Percentiles rank a stretch among this genome's conserved stretches.
phyloP scores from a whole-genome alignment of 2,113 vertebrate genomes.

The Pedionomus torquatus region DNA sequence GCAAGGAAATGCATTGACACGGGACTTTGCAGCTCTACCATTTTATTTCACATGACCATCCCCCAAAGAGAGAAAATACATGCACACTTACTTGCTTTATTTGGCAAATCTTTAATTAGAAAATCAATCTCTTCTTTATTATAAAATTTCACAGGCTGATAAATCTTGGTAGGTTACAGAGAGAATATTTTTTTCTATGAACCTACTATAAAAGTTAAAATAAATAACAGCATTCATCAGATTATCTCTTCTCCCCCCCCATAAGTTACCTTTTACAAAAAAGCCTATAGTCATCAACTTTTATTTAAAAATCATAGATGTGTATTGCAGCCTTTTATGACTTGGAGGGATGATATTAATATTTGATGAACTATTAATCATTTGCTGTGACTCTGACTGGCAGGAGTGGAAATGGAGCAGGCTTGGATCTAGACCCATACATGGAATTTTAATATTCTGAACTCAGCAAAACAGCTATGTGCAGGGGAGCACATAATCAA shows the following conservation, averaged over 20 bases:
- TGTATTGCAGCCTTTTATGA: slow-evolving; percentile 67
- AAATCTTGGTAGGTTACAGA: slow-evolving; percentile 76
- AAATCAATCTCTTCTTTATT: slow-evolving; percentile 74
- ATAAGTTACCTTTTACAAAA: slow-evolving; percentile 70
- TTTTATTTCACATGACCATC: slow-evolving; percentile 1
- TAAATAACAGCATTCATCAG: slow-evolving; percentile 74
- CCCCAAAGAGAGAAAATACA: slow-evolving; percentile 51
- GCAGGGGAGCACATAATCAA: not conserved
- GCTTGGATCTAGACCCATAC: not conserved
- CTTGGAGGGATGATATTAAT: slow-evolving; percentile 43
- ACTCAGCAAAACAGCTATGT: slow-evolving; percentile 25
- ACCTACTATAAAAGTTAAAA: slow-evolving; percentile 81
- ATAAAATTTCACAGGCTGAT: slow-evolving; percentile 79
- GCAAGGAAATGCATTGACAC: not conserved
- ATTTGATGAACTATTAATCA: slow-evolving; percentile 42
- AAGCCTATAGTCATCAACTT: slow-evolving; percentile 64
- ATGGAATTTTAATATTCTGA: slow-evolving; percentile 13
- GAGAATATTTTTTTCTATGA: slow-evolving; percentile 70
- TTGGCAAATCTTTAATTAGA: slow-evolving; percentile 82
- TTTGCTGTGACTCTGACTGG: slow-evolving; percentile 25
- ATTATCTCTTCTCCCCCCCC: slow-evolving; percentile 32
- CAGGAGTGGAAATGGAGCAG: slow-evolving; percentile 42
- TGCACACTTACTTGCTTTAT: slow-evolving; percentile 62
- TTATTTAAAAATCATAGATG: slow-evolving; percentile 68
- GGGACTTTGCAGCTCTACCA: not conserved